Base-by-base conservation (phyloP, 2,113 vertebrate genomes). In the Pygathrix nemaeus region DNA sequence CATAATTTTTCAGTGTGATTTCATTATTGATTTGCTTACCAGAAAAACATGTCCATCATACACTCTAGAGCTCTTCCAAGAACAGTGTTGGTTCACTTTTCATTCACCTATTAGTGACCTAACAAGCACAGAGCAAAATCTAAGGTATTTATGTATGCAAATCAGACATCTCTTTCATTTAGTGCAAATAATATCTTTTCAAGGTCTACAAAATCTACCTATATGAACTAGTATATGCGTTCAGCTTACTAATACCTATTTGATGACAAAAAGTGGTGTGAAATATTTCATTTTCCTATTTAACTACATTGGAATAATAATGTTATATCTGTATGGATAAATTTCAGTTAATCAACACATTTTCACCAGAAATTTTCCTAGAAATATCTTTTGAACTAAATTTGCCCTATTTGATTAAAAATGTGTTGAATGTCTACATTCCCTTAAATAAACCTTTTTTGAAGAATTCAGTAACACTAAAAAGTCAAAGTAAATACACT, bases 11-110 rank as follows among this genome's bases (percentile, higher is more conserved):
- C 79, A 10, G 89, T 94, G 30, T 1, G 6, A 3, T 94, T 96
- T 97, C 23, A 40, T 66, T 97, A 68, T 38, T 66, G 2, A 35
- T 66, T 43, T 97, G 8, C 2, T 90, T 97, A 87, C 52, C 43
- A 84, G 45, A 35, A 27, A 8, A 88, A 61, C 10, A 68, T 66
- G 73, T 84, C 73, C 68, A 35, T 89, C 17, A 93, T 40, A 5
- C 27, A 73, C 73, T 45, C 43, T 73, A 40, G 45, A 86, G 14
- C 50, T 87, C 57, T 92, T 87, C 40, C 94, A 30, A 18, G 6
- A 86, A 81, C 45, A 84, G 0, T 25, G 38, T 5, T 84, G 38
- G 2, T 21, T 97, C 0, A 75, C 40, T 95, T 96, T 97, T 97
- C 0, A 13, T 88, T 96, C 61, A 92, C 94, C 8, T 59, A 52